These are phyloP conservation scores for Pomatorhinus ruficollis DNA, from an alignment of 2,113 vertebrate species.

Conservation along the genomic window DNA sequence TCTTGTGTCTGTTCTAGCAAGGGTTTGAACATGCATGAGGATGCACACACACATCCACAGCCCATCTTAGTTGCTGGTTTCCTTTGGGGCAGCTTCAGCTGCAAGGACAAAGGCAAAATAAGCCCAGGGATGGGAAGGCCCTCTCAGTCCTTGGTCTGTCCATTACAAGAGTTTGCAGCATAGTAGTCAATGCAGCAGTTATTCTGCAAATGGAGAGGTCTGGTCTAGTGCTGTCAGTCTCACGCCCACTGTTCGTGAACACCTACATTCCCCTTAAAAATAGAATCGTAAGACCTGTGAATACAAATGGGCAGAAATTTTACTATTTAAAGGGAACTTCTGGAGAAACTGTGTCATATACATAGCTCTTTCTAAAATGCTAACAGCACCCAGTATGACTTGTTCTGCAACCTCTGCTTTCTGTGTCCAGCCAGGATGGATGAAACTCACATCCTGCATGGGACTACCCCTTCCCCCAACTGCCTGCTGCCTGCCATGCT, in stretches of 20 bases:
- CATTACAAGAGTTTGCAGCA: background rate
- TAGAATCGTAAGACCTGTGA: slow-evolving; percentile 29
- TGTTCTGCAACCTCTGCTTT: background rate
- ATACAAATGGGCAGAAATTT: slow-evolving; percentile 41
- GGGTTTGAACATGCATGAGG: background rate
- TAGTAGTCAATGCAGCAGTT: slow-evolving; percentile 12
- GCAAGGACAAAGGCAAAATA: background rate
- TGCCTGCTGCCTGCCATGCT: background rate
- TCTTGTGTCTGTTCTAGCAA: background rate
- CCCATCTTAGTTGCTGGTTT: background rate
- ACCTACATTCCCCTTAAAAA: slow-evolving; percentile 55
- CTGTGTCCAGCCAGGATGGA: background rate
- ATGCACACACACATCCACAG: background rate
- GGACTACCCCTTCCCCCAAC: background rate
- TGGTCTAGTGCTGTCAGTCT: slow-evolving; percentile 64
- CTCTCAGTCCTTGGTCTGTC: background rate
- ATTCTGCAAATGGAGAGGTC: slow-evolving; percentile 29
- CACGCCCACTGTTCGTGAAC: background rate
- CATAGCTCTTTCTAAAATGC: background rate
- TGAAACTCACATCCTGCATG: fast-evolving
- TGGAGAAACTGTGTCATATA: slow-evolving; percentile 44
- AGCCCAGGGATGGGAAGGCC: background rate
- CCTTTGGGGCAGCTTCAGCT: background rate
- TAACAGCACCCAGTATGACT: background rate
- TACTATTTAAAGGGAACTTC: slow-evolving; percentile 55